A percentile compares a stretch with the other conserved stretches of the same genome.
Evolutionary conservation across 2,888 invertebrate species (phyloP).

Genomic region (Blomia tropicalis): DNA sequence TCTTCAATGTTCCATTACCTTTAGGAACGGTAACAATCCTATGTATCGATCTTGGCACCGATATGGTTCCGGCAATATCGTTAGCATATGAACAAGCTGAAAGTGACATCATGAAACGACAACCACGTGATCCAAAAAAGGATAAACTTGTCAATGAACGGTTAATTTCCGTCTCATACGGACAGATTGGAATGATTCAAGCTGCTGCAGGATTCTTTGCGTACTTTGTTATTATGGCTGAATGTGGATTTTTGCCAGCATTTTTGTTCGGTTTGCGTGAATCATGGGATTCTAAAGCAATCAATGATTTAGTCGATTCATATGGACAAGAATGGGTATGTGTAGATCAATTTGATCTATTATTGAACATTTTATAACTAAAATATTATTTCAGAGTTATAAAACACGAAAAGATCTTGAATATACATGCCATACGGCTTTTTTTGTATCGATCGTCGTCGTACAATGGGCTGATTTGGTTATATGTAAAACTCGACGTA

Average conservation of each 20-base stretch:
- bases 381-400: constrained; percentile 34
- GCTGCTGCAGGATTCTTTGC: constrained; percentile 97
- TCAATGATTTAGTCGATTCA: constrained; percentile 68
- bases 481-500: constrained; percentile 38
- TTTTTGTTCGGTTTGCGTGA: constrained; percentile 48
- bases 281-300: constrained; percentile 93
- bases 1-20: constrained; percentile 40
- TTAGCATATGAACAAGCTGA: constrained; percentile 56
- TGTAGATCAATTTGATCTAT: not conserved
- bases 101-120: constrained; percentile 53
- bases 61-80: constrained; percentile 52
- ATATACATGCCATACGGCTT: constrained; percentile 39
- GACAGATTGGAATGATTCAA: constrained; percentile 99
- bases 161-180: constrained; percentile 62
- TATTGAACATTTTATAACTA: not conserved
- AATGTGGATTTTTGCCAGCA: constrained; percentile 60
- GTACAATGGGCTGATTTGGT: constrained; percentile 40
- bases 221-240: constrained; percentile 69
- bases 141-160: constrained; percentile 56
- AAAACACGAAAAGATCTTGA: constrained; percentile 37
- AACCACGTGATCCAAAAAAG: constrained; percentile 45
- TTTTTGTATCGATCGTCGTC: constrained; percentile 39
- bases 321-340: constrained; percentile 54
- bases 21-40: constrained; percentile 41
- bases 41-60: constrained; percentile 43